These are phyloP conservation scores for Sebastes elongatus DNA, from an alignment of 2,797 vertebrate species.

Conservation along the genomic window DNA sequence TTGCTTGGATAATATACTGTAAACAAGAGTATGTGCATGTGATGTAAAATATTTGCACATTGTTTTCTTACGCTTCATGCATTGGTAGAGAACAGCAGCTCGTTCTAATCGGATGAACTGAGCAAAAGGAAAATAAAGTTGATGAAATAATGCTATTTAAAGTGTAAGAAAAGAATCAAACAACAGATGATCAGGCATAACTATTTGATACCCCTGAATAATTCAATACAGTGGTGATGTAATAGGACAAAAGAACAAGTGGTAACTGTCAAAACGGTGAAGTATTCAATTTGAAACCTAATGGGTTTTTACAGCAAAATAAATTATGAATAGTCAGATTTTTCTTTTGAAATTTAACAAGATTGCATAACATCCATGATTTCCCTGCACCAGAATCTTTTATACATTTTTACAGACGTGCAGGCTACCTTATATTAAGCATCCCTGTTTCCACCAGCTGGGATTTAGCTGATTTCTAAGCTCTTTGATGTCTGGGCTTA, in stretches of 20 bases:
- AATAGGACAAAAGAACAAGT: background rate
- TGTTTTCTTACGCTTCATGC: background rate
- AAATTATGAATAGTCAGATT: background rate
- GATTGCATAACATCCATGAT: conserved; percentile 38
- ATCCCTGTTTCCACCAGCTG: conserved; percentile 28
- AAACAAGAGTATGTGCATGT: background rate
- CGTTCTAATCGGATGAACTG: background rate
- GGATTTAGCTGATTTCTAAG: conserved; percentile 47
- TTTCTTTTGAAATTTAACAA: background rate
- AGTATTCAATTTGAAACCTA: background rate
- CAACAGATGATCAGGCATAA: background rate
- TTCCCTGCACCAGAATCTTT: background rate
- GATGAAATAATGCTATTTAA: background rate
- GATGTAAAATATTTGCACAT: background rate
- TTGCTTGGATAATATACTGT: background rate
- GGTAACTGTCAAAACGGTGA: background rate
- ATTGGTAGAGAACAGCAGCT: background rate
- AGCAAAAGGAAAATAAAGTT: background rate
- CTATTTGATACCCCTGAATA: background rate
- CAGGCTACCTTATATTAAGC: conserved; percentile 26
- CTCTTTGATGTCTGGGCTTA: conserved; percentile 51
- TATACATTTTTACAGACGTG: conserved; percentile 3
- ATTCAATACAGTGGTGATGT: background rate
- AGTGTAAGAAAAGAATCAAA: background rate
- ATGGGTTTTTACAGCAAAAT: background rate